Evolutionary conservation across 1,140 invertebrate genomes (phyloP), one percentile per base, ranked within the genome.

Genomic region (Brachionus asplanchnoidis): DNA sequence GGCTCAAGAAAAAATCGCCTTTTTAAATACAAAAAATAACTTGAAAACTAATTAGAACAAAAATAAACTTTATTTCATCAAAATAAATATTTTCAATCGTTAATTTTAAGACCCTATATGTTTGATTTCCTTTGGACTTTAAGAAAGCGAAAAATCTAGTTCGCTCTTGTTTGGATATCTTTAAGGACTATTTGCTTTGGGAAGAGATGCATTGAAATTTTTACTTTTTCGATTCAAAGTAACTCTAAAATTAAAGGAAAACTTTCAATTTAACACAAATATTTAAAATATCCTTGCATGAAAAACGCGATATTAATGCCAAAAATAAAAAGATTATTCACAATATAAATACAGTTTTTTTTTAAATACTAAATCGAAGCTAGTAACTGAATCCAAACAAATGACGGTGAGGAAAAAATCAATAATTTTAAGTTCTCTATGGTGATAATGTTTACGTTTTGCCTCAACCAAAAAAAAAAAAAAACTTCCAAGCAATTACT

Each of bases 351-450:
- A 68, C 5, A 40, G 3, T n/a, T 68, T 68, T 66, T 28, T 70
- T 68, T 73, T 73, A 42, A 42, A 73, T 17, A 73, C n/a, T 17
- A 73, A 73, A 73, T 42, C 12, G 32, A 28, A 28, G 26, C 66
- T 68, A 68, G 68, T 40, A 23, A 73, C 68, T 42, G 17, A 73
- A 42, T 20, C 66, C 26, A 68, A 32, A n/a, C 12, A 68, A 32
- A 32, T 32, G 26, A 68, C n/a, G 66, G 3, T 65, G 26, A 68
- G 26, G 17, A 73, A 42, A 73, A 73, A 73, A 73, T 73, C 68
- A 42, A 73, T 73, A 73, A 73, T 73, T 73, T 73, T 14, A 73
- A 73, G 32, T 44, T 73, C 68, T 42, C 68, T 73, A 73, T 73
- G 68, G 68, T 73, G 68, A 73, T 42, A 17, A 73, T 73, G 68